Percentiles rank a stretch among this genome's conserved stretches.
Evolutionary conservation across 2,797 vertebrate genomes (phyloP).

Genomic region (Myotis daubentonii): DNA sequence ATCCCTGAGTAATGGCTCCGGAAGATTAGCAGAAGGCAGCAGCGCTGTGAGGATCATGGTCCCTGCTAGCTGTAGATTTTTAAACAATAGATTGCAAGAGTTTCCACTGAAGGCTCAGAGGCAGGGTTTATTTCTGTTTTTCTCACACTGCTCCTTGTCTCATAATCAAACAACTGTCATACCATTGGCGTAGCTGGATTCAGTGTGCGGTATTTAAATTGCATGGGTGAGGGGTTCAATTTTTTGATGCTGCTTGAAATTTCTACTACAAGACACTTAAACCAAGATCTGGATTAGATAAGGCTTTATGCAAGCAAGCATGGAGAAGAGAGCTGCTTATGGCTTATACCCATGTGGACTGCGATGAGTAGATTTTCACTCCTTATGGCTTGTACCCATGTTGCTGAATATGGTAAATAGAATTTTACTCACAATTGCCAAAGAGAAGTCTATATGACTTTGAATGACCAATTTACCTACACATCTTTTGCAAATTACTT

Average conservation of each 20-base stretch:
- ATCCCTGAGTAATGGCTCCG: background rate
- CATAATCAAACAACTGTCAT: background rate
- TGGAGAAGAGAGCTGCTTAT: background rate
- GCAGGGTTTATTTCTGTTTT: slow-evolving; percentile 38
- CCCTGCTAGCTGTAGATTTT: background rate
- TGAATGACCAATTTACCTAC: background rate
- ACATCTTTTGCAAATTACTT: background rate
- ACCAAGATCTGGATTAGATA: background rate
- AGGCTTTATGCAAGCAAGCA: background rate
- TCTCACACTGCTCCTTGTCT: slow-evolving; percentile 3
- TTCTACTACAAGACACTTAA: slow-evolving; percentile 41
- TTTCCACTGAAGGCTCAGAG: background rate
- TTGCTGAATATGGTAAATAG: background rate
- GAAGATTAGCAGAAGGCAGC: slow-evolving; percentile 30
- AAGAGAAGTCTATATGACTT: background rate
- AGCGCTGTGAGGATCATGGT: slow-evolving; percentile 26
- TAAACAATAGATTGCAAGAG: background rate
- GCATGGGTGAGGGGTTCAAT: background rate
- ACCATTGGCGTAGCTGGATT: background rate
- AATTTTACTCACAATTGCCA: slow-evolving; percentile 1
- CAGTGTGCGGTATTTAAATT: background rate
- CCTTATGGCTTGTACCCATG: background rate
- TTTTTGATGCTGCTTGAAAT: slow-evolving; percentile 17
- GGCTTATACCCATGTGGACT: background rate
- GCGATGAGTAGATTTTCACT: background rate